A percentile compares a stretch with the other conserved stretches of the same genome.
Evolutionary conservation across 2,797 vertebrate species (phyloP).

Genomic region (Hylomyscus alleni): DNA sequence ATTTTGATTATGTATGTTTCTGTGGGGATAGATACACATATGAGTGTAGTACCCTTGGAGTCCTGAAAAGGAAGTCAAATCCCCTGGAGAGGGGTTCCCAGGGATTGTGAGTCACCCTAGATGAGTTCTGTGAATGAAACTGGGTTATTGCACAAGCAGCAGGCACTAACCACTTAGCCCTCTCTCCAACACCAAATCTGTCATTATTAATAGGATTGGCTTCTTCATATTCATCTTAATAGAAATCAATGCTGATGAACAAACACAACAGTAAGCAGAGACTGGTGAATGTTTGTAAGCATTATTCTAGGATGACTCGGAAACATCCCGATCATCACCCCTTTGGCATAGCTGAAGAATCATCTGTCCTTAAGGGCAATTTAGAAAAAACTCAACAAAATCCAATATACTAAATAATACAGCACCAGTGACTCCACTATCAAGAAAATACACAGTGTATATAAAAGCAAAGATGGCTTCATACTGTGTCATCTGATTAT

Average conservation of each 20-base stretch:
- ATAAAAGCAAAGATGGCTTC: background rate
- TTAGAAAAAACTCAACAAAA: constrained; percentile 34
- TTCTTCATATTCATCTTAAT: background rate
- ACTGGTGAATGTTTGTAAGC: background rate
- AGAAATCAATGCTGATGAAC: background rate
- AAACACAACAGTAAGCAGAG: background rate
- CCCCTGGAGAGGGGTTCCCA: background rate
- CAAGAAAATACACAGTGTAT: background rate
- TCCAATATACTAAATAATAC: background rate
- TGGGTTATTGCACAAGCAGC: background rate
- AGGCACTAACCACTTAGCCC: background rate
- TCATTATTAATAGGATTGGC: background rate
- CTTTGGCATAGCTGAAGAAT: background rate
- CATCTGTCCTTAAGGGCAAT: background rate
- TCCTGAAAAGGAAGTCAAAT: background rate
- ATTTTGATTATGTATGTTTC: background rate
- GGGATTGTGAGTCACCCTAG: background rate
- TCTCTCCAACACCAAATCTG: background rate
- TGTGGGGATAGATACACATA: background rate
- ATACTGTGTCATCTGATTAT: background rate
- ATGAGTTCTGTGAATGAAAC: too few relatives aligned
- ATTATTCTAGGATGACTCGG: background rate
- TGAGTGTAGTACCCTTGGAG: background rate
- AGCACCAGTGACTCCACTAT: background rate
- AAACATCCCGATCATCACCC: background rate